Evolutionary conservation across 1,140 invertebrate genomes (phyloP).

Genomic region (Drosophila takahashii): DNA sequence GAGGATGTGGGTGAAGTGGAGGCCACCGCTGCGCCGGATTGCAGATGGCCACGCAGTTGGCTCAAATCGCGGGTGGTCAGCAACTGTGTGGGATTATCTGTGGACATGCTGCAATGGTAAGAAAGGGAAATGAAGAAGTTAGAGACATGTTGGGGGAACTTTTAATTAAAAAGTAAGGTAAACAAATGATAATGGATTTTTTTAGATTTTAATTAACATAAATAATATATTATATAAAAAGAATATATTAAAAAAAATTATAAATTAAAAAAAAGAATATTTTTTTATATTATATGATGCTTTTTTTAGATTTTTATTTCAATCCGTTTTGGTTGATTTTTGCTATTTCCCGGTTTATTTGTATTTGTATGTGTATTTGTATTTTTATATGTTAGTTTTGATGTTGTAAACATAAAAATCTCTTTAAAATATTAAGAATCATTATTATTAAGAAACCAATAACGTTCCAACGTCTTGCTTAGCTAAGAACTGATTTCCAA

Average conservation of each 20-base stretch:
- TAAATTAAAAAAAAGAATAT: neutral
- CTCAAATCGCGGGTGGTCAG: conserved; percentile 72
- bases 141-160: neutral
- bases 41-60: conserved; percentile 70
- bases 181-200: too few species aligned
- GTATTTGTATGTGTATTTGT: too few species aligned
- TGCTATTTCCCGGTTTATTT: too few species aligned
- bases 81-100: conserved; percentile 82
- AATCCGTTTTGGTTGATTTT: too few species aligned
- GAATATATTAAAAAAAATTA: neutral
- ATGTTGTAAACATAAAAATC: too few species aligned
- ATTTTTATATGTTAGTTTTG: too few species aligned
- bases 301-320: too few species aligned
- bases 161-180: too few species aligned
- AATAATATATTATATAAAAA: neutral
- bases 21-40: conserved; percentile 25
- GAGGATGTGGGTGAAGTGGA: conserved; percentile 12
- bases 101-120: conserved; percentile 76
- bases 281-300: neutral
- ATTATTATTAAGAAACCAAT: neutral
- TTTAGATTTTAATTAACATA: too few species aligned
- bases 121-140: neutral
- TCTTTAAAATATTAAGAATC: too few species aligned
- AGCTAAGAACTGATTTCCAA: too few species aligned
- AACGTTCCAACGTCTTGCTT: too few species aligned